phyloP scores from a whole-genome alignment of 2,113 vertebrate genomes.

The Sinocyclocheilus rhinocerous region DNA sequence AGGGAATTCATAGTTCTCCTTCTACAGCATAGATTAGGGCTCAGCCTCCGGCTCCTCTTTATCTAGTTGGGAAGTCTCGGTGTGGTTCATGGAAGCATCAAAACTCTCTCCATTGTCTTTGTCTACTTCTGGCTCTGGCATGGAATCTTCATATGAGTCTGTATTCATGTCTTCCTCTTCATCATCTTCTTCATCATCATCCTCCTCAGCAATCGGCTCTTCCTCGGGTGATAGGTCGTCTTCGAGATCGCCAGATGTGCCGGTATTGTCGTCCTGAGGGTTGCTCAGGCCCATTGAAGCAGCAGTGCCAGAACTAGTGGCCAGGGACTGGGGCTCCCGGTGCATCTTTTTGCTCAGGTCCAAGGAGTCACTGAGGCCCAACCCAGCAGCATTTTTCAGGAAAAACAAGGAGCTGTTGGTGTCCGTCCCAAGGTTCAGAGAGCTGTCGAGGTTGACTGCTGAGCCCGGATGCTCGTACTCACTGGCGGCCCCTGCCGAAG shows the following conservation, averaged over 20 bases:
- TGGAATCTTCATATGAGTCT: slow-evolving; percentile 93
- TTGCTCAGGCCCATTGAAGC: slow-evolving; percentile 54
- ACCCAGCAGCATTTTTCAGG: slow-evolving; percentile 84
- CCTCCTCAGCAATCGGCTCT: slow-evolving; percentile 73
- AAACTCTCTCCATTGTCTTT: slow-evolving; percentile 80
- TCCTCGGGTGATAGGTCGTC: slow-evolving; percentile 83
- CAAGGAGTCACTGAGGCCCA: slow-evolving; percentile 88
- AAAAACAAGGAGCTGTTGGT: slow-evolving; percentile 89
- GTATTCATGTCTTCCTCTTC: slow-evolving; percentile 85
- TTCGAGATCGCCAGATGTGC: slow-evolving; percentile 77
- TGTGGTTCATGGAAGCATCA: slow-evolving; percentile 82
- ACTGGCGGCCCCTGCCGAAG: slow-evolving; percentile 55
- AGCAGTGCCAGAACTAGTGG: slow-evolving; percentile 50
- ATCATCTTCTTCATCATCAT: slow-evolving; percentile 79
- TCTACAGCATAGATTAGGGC: slow-evolving; percentile 65
- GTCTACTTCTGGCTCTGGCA: slow-evolving; percentile 77
- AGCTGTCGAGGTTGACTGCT: slow-evolving; percentile 84
- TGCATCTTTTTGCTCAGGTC: slow-evolving; percentile 88
- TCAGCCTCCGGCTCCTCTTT: slow-evolving; percentile 71
- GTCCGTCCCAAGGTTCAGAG: slow-evolving; percentile 87
- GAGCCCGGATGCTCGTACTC: slow-evolving; percentile 77
- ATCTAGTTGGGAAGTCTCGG: slow-evolving; percentile 79
- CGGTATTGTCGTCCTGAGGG: slow-evolving; percentile 71
- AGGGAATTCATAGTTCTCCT: slow-evolving; percentile 69
- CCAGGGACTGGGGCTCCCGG: neutral